Conservation (phyloP, 2,113 vertebrate genomes). For the Sylvietta virens region DNA sequence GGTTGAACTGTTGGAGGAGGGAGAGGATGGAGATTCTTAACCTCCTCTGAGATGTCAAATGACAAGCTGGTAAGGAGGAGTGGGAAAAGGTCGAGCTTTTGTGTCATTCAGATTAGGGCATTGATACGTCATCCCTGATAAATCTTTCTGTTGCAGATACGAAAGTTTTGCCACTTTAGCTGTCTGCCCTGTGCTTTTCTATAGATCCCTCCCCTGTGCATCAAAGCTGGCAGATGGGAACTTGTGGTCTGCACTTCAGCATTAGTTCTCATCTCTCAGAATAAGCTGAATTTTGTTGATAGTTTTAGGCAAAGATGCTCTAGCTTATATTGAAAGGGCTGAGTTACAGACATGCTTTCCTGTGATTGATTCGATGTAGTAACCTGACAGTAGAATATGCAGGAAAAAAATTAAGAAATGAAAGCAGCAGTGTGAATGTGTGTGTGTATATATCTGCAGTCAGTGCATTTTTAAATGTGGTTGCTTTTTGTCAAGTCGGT, state of each 20-base stretch:
- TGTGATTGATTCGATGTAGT: not conserved
- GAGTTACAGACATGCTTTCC: not conserved
- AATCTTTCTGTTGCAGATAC: not conserved
- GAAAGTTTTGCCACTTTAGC: not conserved
- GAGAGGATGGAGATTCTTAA: not conserved
- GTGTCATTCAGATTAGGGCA: not conserved
- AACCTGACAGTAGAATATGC: not conserved
- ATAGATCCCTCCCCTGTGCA: not conserved
- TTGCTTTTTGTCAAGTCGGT: not conserved
- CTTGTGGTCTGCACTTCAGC: not conserved
- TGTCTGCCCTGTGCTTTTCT: not conserved
- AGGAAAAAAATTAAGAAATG: not conserved
- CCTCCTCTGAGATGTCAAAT: not conserved
- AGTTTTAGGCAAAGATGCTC: not conserved
- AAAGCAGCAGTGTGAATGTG: not conserved
- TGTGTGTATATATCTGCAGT: not conserved
- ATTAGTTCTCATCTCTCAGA: not conserved
- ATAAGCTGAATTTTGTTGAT: not conserved
- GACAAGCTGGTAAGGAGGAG: not conserved
- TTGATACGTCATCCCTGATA: accelerated
- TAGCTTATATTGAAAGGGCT: not conserved
- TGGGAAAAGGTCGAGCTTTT: not conserved
- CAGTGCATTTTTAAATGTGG: not conserved
- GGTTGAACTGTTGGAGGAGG: not conserved
- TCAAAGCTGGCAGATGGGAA: not conserved